phyloP scores from a whole-genome alignment of 2,888 invertebrate species.

The Osmoderma eremita region DNA sequence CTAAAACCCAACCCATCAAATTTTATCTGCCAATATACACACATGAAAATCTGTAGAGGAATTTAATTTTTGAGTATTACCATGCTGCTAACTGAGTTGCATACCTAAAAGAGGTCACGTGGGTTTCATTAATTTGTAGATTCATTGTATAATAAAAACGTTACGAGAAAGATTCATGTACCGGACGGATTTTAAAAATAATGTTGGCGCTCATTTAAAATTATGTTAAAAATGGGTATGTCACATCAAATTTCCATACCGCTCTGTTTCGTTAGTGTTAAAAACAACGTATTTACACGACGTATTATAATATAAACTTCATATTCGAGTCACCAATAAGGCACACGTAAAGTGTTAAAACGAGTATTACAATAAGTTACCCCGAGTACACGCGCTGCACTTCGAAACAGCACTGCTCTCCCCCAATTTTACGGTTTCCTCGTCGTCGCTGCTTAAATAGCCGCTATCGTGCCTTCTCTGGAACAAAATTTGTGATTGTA shows the following conservation, averaged over 20 bases:
- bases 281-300: constrained; percentile 31
- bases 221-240: background rate
- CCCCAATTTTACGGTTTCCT: constrained; percentile 74
- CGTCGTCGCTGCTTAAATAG: constrained; percentile 71
- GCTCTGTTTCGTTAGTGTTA: constrained; percentile 19
- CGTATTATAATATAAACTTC: constrained; percentile 20
- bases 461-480: constrained; percentile 81
- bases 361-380: constrained; percentile 48
- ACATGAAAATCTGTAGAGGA: too few relatives aligned
- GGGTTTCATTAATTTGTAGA: too few relatives aligned
- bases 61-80: too few relatives aligned
- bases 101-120: too few relatives aligned
- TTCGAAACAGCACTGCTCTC: constrained; percentile 74
- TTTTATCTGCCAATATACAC: too few relatives aligned
- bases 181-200: constrained; percentile 32
- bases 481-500: constrained; percentile 54
- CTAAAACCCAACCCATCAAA: too few relatives aligned
- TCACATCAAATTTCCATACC: constrained; percentile 9
- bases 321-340: constrained; percentile 44
- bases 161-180: constrained; percentile 6
- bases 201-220: constrained; percentile 29
- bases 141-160: constrained; percentile 1
- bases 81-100: too few relatives aligned
- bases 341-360: constrained; percentile 44
- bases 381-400: constrained; percentile 72